Percentiles rank a stretch among this genome's conserved stretches.
Conservation (phyloP, 2,888 invertebrate genomes). For the Drosophila atripex region DNA sequence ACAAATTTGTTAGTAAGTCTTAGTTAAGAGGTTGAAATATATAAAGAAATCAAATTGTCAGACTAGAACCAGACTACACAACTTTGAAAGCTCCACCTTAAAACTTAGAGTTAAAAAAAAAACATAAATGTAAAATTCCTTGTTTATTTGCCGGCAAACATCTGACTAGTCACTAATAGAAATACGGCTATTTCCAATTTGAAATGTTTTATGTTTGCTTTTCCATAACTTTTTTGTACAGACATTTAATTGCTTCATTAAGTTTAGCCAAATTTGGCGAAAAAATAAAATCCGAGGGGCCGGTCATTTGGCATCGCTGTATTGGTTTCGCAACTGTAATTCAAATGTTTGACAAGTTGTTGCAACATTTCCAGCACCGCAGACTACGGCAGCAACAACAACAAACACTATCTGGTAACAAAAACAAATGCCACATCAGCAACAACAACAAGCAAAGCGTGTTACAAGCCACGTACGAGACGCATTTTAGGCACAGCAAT, state of each 20-base stretch:
- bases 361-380: constrained; percentile 64
- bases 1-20: not conserved
- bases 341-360: constrained; percentile 81
- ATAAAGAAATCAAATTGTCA: no score
- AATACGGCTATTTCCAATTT: constrained; percentile 25
- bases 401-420: not conserved
- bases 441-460: constrained; percentile 61
- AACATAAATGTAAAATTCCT: not conserved
- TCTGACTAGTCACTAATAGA: constrained; percentile 38
- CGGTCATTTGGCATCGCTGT: constrained; percentile 40
- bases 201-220: constrained; percentile 27
- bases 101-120: not conserved
- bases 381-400: constrained; percentile 38
- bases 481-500: constrained; percentile 79
- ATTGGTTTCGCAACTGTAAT: constrained; percentile 75
- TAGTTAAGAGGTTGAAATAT: no score
- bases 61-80: no score
- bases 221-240: constrained; percentile 51
- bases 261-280: constrained; percentile 81
- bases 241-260: constrained; percentile 82
- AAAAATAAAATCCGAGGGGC: constrained; percentile 31
- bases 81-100: not conserved
- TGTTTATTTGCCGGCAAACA: constrained; percentile 45
- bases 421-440: constrained; percentile 49
- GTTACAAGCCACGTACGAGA: constrained; percentile 74